Evolutionary conservation across 2,797 vertebrate genomes (phyloP), one percentile per base, ranked within the genome.

Genomic region (Rhabdomys pumilio): DNA sequence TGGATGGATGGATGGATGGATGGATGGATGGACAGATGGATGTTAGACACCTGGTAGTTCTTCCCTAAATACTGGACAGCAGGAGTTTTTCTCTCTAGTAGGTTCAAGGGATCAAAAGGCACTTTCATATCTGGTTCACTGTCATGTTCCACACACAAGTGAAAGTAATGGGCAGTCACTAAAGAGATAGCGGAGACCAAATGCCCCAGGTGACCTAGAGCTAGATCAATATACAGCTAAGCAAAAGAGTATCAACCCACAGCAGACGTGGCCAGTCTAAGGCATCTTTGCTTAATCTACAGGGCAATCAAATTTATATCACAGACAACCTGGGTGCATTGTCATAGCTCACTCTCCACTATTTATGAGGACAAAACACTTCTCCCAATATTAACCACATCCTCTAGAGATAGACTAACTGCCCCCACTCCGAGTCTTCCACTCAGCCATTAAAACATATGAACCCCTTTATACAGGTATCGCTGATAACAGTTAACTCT

Each of bases 171-270:
- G 15, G 8, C 8, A 26, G 9, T 61, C 44, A 65, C 59, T 88
- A 80, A 87, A 61, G 4, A 93, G 84, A 59, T 80, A 90, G 29
- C 22, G 19, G 53, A 93, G 61, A 94, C 44, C 50, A 72, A 50
- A 87, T 17, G 11, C 5, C 17, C 31, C 61, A 85, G 59, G 44
- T 65, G 24, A 91, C 31, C 67, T 38, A 22, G 44, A 73, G 29
- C 29, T 55, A 80, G 11, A 41, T 10, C 44, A 61, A 7, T 29
- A 34, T 69, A 65, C 63, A 44, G 59, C 87, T 50, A 67, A 79
- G n/a, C 73, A 85, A 57, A 93, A 95, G 34, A 44, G 57, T 47
- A 79, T 44, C 59, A 81, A 53, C 69, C 81, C 44, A 76, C 4
- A 47, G 31, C 38, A 79, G 61, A 47, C 22, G 47, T 75, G 24